Percentiles rank a stretch among this genome's conserved stretches.
These are phyloP conservation scores for Camponotus pennsylvanicus DNA, from an alignment of 1,140 invertebrate species.

Conservation along the genomic window DNA sequence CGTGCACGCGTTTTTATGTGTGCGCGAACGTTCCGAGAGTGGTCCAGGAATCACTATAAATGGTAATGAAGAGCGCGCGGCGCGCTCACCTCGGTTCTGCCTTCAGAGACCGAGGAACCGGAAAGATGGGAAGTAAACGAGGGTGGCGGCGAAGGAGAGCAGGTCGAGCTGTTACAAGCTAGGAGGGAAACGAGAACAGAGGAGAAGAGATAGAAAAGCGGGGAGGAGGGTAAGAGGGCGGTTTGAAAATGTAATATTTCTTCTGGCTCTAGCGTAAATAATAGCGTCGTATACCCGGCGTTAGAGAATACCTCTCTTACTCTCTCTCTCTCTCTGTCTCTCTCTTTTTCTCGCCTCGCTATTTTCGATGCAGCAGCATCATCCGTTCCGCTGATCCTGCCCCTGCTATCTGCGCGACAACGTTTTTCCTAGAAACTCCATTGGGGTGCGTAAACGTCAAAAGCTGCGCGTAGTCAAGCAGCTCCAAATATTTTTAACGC, in stretches of 20 bases:
- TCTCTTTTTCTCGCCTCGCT: constrained; percentile 26
- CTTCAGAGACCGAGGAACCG: constrained; percentile 54
- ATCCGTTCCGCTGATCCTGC: background rate
- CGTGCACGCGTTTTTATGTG: constrained; percentile 71
- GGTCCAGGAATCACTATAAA: constrained; percentile 85
- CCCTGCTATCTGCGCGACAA: background rate
- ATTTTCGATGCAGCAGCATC: constrained; percentile 29
- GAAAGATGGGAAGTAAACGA: constrained; percentile 65
- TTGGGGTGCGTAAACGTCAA: background rate
- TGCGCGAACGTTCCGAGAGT: constrained; percentile 72
- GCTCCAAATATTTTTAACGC: constrained; percentile 2
- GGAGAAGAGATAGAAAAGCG: constrained; percentile 61
- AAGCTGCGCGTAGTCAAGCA: constrained; percentile 53
- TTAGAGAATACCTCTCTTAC: constrained; percentile 59
- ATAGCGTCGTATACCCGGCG: constrained; percentile 69
- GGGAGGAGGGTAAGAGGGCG: constrained; percentile 23
- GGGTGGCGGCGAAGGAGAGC: constrained; percentile 28
- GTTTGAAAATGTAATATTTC: constrained; percentile 84
- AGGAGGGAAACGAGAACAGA: constrained; percentile 12
- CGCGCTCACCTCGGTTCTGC: constrained; percentile 67
- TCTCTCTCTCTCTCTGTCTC: background rate
- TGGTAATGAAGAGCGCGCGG: constrained; percentile 82
- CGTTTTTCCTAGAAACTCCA: constrained; percentile 35
- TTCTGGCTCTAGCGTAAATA: constrained; percentile 79
- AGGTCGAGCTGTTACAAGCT: constrained; percentile 17